Evolutionary conservation across 2,797 vertebrate genomes (phyloP).

Genomic region (Danio tinwini): DNA sequence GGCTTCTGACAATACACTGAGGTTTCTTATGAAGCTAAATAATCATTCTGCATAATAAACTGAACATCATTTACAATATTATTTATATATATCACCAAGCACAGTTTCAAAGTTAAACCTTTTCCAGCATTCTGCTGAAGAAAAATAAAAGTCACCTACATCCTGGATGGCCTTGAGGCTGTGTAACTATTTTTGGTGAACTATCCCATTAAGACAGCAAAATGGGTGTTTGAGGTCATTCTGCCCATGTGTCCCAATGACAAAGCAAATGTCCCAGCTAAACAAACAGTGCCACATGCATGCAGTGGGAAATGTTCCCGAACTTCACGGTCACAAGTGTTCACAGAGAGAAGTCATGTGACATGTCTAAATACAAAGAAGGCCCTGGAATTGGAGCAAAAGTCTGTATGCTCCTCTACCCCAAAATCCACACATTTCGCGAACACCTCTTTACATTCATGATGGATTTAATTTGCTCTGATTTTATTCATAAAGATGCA

Average conservation of each 20-base stretch:
- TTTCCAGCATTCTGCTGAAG: too few relatives aligned
- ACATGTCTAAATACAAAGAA: conserved; percentile 54
- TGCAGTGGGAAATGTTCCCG: conserved; percentile 31
- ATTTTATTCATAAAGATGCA: background rate
- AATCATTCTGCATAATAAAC: too few relatives aligned
- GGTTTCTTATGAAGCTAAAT: too few relatives aligned
- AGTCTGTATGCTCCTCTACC: conserved; percentile 35
- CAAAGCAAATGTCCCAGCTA: conserved; percentile 6
- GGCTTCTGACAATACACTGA: too few relatives aligned
- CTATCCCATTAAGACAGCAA: conserved; percentile 7
- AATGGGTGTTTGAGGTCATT: background rate
- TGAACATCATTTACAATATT: too few relatives aligned
- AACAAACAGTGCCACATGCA: conserved; percentile 26
- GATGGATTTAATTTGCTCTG: background rate
- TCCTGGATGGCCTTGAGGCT: too few relatives aligned
- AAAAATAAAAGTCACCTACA: too few relatives aligned
- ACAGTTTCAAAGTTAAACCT: too few relatives aligned
- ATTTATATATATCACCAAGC: too few relatives aligned
- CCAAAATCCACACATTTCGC: background rate
- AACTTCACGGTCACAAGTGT: conserved; percentile 31
- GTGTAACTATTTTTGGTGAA: background rate
- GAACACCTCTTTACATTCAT: conserved; percentile 6
- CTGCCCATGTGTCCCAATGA: background rate
- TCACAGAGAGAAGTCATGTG: conserved; percentile 55
- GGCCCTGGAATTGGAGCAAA: conserved; percentile 45